Evolutionary conservation across 2,888 invertebrate species (phyloP).

Genomic region (Nomada flava): DNA sequence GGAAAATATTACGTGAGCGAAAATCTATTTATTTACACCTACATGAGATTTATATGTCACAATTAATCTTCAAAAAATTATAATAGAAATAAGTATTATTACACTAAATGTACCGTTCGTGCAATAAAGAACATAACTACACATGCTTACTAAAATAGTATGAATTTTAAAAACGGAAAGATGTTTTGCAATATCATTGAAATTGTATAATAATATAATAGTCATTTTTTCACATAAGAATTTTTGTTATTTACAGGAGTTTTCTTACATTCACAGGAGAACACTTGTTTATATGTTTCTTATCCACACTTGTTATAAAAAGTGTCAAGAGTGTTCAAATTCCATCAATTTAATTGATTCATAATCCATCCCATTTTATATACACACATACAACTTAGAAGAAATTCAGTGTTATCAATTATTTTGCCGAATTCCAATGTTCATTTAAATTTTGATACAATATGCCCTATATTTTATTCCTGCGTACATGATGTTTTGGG

Average conservation of each 20-base stretch:
- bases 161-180: conserved; percentile 42
- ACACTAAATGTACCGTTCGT: conserved; percentile 42
- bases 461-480: conserved; percentile 71
- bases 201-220: conserved; percentile 58
- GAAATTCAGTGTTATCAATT: conserved; percentile 24
- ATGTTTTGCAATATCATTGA: conserved; percentile 40
- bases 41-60: conserved; percentile 56
- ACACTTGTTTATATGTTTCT: conserved; percentile 60
- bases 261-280: conserved; percentile 66
- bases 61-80: conserved; percentile 55
- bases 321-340: conserved; percentile 54
- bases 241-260: conserved; percentile 60
- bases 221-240: conserved; percentile 55
- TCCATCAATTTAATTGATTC: conserved; percentile 47
- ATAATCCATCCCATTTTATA: conserved; percentile 46
- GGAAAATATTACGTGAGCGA: conserved; percentile 48
- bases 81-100: conserved; percentile 57
- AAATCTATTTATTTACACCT: conserved; percentile 64
- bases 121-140: conserved; percentile 57
- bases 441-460: conserved; percentile 61
- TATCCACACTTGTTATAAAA: conserved; percentile 47
- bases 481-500: conserved; percentile 72
- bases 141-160: conserved; percentile 59
- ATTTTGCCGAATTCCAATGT: conserved; percentile 42
- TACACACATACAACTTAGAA: conserved; percentile 43